Evolutionary conservation across 2,888 invertebrate species (phyloP), one percentile per base, ranked within the genome.

Genomic region (Drosophila austrosaltans): DNA sequence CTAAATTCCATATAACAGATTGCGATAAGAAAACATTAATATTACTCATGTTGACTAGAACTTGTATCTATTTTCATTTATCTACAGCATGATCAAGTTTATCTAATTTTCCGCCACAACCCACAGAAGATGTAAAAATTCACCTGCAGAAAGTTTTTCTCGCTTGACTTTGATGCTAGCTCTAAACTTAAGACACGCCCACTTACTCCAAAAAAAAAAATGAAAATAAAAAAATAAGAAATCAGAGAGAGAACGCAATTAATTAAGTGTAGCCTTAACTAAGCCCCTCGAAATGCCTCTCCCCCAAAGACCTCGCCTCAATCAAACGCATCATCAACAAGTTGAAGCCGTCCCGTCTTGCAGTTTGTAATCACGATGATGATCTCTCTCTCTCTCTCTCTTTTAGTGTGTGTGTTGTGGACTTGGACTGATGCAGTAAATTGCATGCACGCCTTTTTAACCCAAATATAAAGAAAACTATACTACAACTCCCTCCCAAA

Each of bases 381-480:
- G 80, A 84, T 74, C 66, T 63, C 36, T 36, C 64, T 53, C 16
- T 63, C 36, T 36, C 64, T 53, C 16, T 74, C 66, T 63, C 36
- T 36, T 57, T 53, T 16, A 7, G 48, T 22, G 53, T n/a, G 22
- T 25, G 25, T 36, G 2, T 10, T 48, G 48, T 10, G 25, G 44
- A 20, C 64, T 22, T 36, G 48, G 22, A 40, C 20, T n/a, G 53
- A 36, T 44, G 64, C 72, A 82, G 72, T 80, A 81, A 82, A 82
- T 82, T 82, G 84, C 82, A 69, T 82, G 84, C 73, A 84, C 82
- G 82, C 82, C 82, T 82, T 78, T 79, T 84, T 82, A 82, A 82
- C 82, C 82, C 84, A 82, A 82, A 84, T 82, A 82, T 78, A 72
- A 79, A 76, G 70, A 48, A 48, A 48, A 48, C 48, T 40, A 40